phyloP scores from a whole-genome alignment of 2,113 vertebrate species.

The Percopsis transmontana region DNA sequence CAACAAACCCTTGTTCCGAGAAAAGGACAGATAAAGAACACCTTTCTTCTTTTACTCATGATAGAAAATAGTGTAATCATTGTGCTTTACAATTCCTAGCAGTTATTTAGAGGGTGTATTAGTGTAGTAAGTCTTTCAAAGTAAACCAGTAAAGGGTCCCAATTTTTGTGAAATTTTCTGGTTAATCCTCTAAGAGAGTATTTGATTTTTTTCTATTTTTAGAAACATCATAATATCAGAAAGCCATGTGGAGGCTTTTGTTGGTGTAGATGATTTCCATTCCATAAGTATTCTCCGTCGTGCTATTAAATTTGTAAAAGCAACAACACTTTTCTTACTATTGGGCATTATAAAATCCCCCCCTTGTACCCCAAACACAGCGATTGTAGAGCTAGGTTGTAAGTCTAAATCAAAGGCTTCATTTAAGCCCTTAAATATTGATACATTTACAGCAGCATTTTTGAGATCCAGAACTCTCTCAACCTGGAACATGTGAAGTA shows the following conservation, averaged over 20 bases:
- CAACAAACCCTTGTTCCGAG: too few species aligned
- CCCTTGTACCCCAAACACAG: constrained; percentile 5
- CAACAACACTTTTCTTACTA: not conserved
- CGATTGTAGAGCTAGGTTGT: constrained; percentile 10
- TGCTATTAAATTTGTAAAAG: not conserved
- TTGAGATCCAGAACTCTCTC: not conserved
- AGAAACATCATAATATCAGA: constrained; percentile 9
- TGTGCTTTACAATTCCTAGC: too few species aligned
- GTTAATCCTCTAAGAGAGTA: constrained; percentile 15
- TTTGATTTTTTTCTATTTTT: constrained; percentile 17
- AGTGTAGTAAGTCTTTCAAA: not conserved
- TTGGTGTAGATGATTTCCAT: constrained; percentile 5
- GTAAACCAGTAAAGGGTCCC: not conserved
- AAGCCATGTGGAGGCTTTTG: constrained; percentile 7
- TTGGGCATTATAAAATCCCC: not conserved
- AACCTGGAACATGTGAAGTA: constrained; percentile 9
- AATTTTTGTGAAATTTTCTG: not conserved
- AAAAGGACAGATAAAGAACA: too few species aligned
- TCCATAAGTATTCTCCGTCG: constrained; percentile 10
- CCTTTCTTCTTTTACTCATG: too few species aligned
- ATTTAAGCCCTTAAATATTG: not conserved
- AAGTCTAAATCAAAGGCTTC: not conserved
- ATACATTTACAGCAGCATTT: too few species aligned
- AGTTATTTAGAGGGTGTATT: too few species aligned
- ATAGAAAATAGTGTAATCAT: too few species aligned